A percentile compares a stretch with the other conserved stretches of the same genome.
phyloP scores from a whole-genome alignment of 2,797 vertebrate species.

The Lates japonicus region DNA sequence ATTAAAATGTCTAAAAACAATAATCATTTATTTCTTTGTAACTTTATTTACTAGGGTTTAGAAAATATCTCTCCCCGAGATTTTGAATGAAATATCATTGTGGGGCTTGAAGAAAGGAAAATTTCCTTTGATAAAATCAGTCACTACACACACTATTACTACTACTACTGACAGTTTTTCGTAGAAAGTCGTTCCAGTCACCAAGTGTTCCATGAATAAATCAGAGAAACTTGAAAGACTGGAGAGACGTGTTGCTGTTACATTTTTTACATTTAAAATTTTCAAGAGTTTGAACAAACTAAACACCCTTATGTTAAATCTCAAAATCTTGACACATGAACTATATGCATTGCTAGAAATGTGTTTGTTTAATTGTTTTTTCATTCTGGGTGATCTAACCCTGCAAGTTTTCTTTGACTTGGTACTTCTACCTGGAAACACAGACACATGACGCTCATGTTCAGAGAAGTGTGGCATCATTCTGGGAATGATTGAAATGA shows the following conservation, averaged over 20 bases:
- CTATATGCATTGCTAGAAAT: background rate
- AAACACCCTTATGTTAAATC: background rate
- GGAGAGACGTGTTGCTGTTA: background rate
- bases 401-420: background rate
- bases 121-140: background rate
- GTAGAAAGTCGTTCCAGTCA: background rate
- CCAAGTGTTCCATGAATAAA: background rate
- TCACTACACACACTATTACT: background rate
- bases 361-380: background rate
- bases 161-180: background rate
- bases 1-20: background rate
- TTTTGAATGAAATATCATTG: background rate
- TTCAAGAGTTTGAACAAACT: background rate
- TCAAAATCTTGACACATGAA: background rate
- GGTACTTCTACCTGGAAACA: background rate
- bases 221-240: background rate
- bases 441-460: constrained; percentile 5
- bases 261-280: background rate
- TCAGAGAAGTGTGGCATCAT: constrained; percentile 37
- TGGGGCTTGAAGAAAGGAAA: background rate
- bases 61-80: background rate
- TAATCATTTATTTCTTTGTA: too few relatives aligned
- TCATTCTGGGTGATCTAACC: too few relatives aligned
- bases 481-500: constrained; percentile 42
- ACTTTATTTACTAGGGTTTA: background rate